Evolutionary conservation across 2,113 vertebrate genomes (phyloP), one percentile per base, ranked within the genome.

Genomic region (Rhinoderma darwinii): DNA sequence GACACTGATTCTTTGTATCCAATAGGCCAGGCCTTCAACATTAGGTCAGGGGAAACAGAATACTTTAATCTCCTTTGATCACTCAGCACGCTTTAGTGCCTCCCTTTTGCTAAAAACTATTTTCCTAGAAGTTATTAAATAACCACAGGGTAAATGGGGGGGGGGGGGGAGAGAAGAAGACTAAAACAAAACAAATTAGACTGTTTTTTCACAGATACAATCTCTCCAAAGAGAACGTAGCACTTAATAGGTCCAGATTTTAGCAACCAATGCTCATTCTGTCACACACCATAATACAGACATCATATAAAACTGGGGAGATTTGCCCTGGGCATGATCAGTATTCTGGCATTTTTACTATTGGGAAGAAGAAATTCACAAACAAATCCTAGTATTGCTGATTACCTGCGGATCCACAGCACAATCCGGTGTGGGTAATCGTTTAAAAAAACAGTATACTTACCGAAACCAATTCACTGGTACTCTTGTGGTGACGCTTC

Each of bases 41-140:
- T 41, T 63, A 18, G 56, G 79, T 66, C 44, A 41, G 78, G 37
- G n/a, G 43, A 82, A n/a, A 30, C n/a, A 66, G 37, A 66, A 44
- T 5, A 44, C 41, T 66, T 14, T 0, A 41, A 1, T 66, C 18
- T 43, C 39, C 79, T 83, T 14, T 83, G 61, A 70, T 82, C 27
- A 3, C 37, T 47, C 17, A 18, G 27, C 2, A 43, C 39, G n/a
- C 80, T 82, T 30, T 37, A 56, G 1, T 56, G 50, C 80, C 25
- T 56, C 70, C 30, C 30, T 39, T 73, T 41, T 73, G 10, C 47
- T 30, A 41, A 8, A 83, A 68, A 50, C 10, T n/a, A 9, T 59
- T 25, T 47, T 74, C 47, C 82, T 72, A 70, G 18, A 63, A 56
- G 51, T 61, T 84, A 75, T 56, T n/a, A 59, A 74, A 75, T 84